These are phyloP conservation scores for Carassius gibelio DNA, from an alignment of 2,113 vertebrate genomes.

Conservation along the genomic window DNA sequence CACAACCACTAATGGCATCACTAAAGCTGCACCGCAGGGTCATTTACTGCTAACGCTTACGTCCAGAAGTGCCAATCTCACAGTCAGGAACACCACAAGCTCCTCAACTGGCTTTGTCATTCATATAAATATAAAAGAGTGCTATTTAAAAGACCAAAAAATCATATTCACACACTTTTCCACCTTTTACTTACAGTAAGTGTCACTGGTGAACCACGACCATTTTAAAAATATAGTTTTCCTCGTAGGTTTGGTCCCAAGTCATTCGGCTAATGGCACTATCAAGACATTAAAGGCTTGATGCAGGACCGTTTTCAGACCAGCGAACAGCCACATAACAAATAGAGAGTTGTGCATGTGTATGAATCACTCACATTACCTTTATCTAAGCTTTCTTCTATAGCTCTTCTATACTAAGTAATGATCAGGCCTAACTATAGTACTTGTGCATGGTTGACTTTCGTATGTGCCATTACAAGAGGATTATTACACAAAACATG, in stretches of 20 bases:
- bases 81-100: slow-evolving; percentile 30
- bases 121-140: neutral
- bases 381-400: neutral
- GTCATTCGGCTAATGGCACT: neutral
- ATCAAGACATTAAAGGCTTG: neutral
- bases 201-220: neutral
- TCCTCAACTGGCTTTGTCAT: slow-evolving; percentile 33
- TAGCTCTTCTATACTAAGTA: neutral
- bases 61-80: slow-evolving; percentile 28
- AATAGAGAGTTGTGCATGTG: neutral
- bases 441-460: neutral
- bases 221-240: neutral
- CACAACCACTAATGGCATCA: slow-evolving; percentile 51
- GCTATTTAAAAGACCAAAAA: neutral
- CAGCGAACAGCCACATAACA: neutral
- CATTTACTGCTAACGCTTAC: neutral
- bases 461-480: neutral
- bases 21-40: slow-evolving; percentile 45
- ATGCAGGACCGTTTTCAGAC: neutral
- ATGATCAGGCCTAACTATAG: neutral
- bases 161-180: neutral
- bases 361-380: neutral
- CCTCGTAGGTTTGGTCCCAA: neutral
- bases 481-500: neutral
- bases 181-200: neutral